Evolutionary conservation across 1,140 invertebrate species (phyloP).

Genomic region (Glossosoma conforme): DNA sequence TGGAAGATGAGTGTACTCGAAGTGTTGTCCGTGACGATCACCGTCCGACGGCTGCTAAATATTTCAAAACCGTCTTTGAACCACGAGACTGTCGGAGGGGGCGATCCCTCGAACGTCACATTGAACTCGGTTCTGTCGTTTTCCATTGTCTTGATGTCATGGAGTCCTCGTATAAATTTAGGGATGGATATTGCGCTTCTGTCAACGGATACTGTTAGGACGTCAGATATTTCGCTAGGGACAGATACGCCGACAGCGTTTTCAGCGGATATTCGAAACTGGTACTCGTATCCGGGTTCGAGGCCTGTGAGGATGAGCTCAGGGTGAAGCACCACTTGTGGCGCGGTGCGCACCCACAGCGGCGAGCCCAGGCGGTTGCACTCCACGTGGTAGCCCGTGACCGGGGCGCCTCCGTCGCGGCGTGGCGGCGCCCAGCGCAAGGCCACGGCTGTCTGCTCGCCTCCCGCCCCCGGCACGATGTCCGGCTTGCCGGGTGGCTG

Average conservation of each 20-base stretch:
- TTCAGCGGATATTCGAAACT: slow-evolving; percentile 83
- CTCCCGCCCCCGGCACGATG: slow-evolving; percentile 58
- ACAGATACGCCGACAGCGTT: slow-evolving; percentile 79
- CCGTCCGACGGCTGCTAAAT: slow-evolving; percentile 73
- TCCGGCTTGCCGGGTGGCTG: slow-evolving; percentile 72
- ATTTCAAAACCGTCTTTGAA: slow-evolving; percentile 85
- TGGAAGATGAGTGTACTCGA: slow-evolving; percentile 76
- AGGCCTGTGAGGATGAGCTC: slow-evolving; percentile 72
- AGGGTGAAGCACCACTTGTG: slow-evolving; percentile 60
- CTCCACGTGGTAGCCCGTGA: slow-evolving; percentile 79
- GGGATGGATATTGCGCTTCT: slow-evolving; percentile 61
- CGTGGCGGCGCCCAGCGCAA: slow-evolving; percentile 78
- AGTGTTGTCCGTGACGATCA: slow-evolving; percentile 71
- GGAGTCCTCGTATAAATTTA: slow-evolving; percentile 60
- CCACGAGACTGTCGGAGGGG: slow-evolving; percentile 86
- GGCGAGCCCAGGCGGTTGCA: slow-evolving; percentile 70
- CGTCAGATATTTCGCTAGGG: slow-evolving; percentile 71
- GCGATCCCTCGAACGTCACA: slow-evolving; percentile 76
- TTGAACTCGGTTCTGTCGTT: slow-evolving; percentile 80
- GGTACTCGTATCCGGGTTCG: slow-evolving; percentile 81
- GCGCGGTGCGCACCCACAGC: slow-evolving; percentile 72
- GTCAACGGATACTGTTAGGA: slow-evolving; percentile 69
- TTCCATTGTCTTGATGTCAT: slow-evolving; percentile 64
- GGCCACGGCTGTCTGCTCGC: slow-evolving; percentile 76
- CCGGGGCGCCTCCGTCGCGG: slow-evolving; percentile 83